Base-by-base conservation (phyloP, 2,797 vertebrate species). In the Rhinella marina region DNA sequence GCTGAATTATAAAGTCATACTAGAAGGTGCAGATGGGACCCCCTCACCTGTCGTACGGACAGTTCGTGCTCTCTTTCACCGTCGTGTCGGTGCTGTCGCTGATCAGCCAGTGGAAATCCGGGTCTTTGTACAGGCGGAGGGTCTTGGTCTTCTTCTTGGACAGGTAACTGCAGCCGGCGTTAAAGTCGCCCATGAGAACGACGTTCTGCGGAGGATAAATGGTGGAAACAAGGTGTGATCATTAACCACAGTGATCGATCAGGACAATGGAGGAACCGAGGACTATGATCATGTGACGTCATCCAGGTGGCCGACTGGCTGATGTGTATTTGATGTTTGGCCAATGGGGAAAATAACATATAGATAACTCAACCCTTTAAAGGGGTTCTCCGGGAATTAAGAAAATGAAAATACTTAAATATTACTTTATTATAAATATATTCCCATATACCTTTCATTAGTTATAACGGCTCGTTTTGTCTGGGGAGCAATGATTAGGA, bases 161-260 rank as follows among this genome's bases (percentile, higher is more conserved):
- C 3, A 98, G 93, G 2, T 96, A 97, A 19, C 91, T 91, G 14
- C 97, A 97, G 90, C 94, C 97, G 0, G 96, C 96, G 1, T 97
- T 97, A 86, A n/a, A 97, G 91, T 97, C 97, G 1, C 97, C 96
- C 0, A 98, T 95, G 54, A 97, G 93, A 92, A 97, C 96, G 85
- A 97, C 88, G 0, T 96, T 93, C 97, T 97, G 83, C 25, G 3
- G 19, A 52, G 62, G 25, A 50, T 10, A 29, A 64, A 59, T 1
- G 72, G 41, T 29, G 14, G 72, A 19, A 25, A 9, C 3, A 6
- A 6, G 41, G 41, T 41, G 41, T 41, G 41, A 41, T 41, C 41
- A 27, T 68, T 11, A 41, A 82, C n/a, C 21, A n/a, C 27, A 41
- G 17, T 21, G 59, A 76, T 76, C 23, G 12, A 21, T 76, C 7